phyloP scores from a whole-genome alignment of 2,888 invertebrate species.

The Steinernema carpocapsae region DNA sequence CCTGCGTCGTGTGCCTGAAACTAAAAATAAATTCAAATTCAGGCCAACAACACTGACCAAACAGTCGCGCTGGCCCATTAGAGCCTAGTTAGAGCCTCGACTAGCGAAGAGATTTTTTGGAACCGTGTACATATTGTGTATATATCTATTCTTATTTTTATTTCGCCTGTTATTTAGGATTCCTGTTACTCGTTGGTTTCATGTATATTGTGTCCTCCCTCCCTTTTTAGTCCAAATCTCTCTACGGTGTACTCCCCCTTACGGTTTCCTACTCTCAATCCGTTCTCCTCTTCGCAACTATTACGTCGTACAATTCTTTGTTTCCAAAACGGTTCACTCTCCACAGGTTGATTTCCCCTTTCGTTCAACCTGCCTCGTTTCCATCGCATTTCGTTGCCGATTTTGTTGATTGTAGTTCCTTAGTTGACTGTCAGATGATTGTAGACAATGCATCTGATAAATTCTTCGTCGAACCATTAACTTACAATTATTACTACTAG shows the following conservation, averaged over 20 bases:
- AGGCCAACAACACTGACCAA: background rate
- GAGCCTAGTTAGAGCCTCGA: background rate
- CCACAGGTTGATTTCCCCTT: background rate
- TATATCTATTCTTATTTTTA: too few relatives aligned
- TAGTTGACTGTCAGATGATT: background rate
- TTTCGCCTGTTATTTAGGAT: constrained; percentile 4
- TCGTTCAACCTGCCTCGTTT: background rate
- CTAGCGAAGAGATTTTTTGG: background rate
- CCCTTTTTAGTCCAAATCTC: background rate
- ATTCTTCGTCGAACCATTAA: background rate
- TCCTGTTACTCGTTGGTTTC: background rate
- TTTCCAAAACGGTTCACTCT: constrained; percentile 1
- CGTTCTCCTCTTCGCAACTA: background rate
- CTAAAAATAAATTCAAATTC: too few relatives aligned
- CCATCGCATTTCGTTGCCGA: background rate
- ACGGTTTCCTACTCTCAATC: background rate
- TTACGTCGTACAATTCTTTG: constrained; percentile 11
- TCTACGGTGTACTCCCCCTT: constrained; percentile 12
- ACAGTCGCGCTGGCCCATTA: background rate
- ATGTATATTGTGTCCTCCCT: background rate
- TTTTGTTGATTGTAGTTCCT: constrained; percentile 18
- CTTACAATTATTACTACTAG: background rate
- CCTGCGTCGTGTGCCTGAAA: too few relatives aligned
- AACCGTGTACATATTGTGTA: too few relatives aligned
- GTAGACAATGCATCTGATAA: constrained; percentile 15